These are phyloP conservation scores for Otis tarda DNA, from an alignment of 2,113 vertebrate species.

Conservation along the genomic window DNA sequence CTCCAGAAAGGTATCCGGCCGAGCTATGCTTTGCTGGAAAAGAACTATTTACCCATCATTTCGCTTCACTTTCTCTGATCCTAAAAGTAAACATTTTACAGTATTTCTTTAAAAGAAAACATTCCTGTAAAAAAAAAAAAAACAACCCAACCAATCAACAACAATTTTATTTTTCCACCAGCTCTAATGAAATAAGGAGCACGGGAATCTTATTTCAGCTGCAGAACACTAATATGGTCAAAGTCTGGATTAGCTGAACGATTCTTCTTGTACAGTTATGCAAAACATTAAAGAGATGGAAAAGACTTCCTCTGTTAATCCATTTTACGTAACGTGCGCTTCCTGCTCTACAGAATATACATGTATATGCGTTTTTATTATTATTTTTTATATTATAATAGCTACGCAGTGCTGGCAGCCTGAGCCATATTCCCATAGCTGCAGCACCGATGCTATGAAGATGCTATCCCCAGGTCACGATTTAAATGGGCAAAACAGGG, in stretches of 20 bases:
- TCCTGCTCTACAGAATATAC: slow-evolving; percentile 34
- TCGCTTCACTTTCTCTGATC: not conserved
- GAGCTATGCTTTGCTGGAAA: not conserved
- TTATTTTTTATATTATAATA: not conserved
- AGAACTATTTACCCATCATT: not conserved
- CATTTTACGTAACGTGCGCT: slow-evolving; percentile 30
- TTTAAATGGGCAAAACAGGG: not conserved
- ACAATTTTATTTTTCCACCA: slow-evolving; percentile 15
- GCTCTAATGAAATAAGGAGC: slow-evolving; percentile 40
- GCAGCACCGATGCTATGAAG: not conserved
- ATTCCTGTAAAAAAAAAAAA: not conserved
- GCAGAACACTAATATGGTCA: slow-evolving; percentile 50
- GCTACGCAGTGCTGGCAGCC: not conserved
- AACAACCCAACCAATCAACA: not conserved
- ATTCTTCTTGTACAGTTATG: slow-evolving; percentile 61
- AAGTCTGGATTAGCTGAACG: slow-evolving; percentile 41
- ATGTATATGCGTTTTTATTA: not conserved
- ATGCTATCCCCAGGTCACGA: not conserved
- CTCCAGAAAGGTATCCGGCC: not conserved
- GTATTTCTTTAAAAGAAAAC: slow-evolving; percentile 1
- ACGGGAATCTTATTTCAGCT: slow-evolving; percentile 45
- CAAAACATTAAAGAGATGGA: slow-evolving; percentile 56
- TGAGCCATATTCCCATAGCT: slow-evolving; percentile 2
- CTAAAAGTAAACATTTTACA: not conserved
- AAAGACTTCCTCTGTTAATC: slow-evolving; percentile 59